Percentiles rank a stretch among this genome's conserved stretches.
Conservation (phyloP, 2,888 invertebrate species). For the Girardia tigrina region DNA sequence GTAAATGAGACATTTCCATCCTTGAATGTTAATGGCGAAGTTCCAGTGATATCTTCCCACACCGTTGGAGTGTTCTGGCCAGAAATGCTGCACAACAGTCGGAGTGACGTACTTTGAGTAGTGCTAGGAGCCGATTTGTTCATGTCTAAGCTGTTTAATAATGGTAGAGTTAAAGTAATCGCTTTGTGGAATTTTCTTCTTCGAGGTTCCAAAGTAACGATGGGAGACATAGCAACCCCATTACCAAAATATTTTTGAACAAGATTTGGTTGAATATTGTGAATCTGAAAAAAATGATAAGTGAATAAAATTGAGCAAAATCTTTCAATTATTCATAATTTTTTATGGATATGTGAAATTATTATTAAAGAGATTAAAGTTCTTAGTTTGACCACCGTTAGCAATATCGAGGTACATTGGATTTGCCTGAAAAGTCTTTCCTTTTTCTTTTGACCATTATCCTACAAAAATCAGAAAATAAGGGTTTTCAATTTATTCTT, state of each 20-base stretch:
- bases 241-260: slow-evolving; percentile 90
- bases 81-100: slow-evolving; percentile 34
- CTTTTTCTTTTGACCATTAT: too few species aligned
- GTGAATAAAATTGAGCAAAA: neutral
- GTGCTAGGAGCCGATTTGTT: slow-evolving; percentile 41
- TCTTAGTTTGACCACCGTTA: too few species aligned
- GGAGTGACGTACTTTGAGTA: slow-evolving; percentile 6
- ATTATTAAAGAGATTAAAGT: too few species aligned
- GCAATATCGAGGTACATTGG: too few species aligned
- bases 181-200: slow-evolving; percentile 98
- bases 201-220: slow-evolving; percentile 95
- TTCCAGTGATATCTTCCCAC: slow-evolving; percentile 36
- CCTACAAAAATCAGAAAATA: too few species aligned
- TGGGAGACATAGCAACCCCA: slow-evolving; percentile 93
- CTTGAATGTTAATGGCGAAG: slow-evolving; percentile 5
- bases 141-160: slow-evolving; percentile 58
- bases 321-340: too few species aligned
- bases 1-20: slow-evolving; percentile 31
- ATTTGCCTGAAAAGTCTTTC: too few species aligned
- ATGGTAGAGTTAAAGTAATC: slow-evolving; percentile 93
- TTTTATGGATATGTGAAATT: too few species aligned
- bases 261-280: slow-evolving; percentile 87
- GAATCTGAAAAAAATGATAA: slow-evolving; percentile 69
- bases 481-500: too few species aligned
- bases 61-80: slow-evolving; percentile 28